Conservation (phyloP, 2,888 invertebrate species). For the Heteropelma amictum region DNA sequence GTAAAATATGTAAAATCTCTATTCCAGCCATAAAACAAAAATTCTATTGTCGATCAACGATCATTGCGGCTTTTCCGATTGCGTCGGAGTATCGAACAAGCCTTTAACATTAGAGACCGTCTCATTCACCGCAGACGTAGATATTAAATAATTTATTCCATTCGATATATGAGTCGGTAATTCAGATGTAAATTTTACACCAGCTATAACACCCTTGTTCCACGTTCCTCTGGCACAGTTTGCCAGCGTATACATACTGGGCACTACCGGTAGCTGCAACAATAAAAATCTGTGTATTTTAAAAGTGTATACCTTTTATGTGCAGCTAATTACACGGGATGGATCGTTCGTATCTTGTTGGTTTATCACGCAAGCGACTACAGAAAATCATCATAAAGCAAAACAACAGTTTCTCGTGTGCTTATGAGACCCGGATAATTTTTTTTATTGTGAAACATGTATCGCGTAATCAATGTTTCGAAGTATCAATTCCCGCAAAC, state of each 20-base stretch:
- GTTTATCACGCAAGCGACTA: no score
- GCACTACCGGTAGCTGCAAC: conserved; percentile 64
- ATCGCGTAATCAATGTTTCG: no score
- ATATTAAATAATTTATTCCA: conserved; percentile 56
- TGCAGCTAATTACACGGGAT: background rate
- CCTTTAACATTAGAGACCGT: conserved; percentile 29
- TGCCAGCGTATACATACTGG: conserved; percentile 59
- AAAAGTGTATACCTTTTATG: no score
- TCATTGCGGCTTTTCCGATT: conserved; percentile 39
- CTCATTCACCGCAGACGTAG: conserved; percentile 35
- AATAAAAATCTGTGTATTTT: background rate
- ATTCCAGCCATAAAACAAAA: background rate
- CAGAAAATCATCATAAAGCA: no score
- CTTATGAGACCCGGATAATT: no score
- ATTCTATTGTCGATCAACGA: background rate
- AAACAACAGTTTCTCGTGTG: no score
- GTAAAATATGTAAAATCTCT: background rate
- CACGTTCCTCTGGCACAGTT: conserved; percentile 61
- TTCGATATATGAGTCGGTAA: conserved; percentile 64
- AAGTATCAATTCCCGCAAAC: no score
- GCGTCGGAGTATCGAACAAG: conserved; percentile 7
- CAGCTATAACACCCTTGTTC: conserved; percentile 68
- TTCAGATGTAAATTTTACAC: conserved; percentile 65
- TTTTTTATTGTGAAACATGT: no score
- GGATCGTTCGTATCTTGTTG: no score